These are phyloP conservation scores for Hippopotamyrus pictus DNA, from an alignment of 2,797 vertebrate species.

Conservation along the genomic window DNA sequence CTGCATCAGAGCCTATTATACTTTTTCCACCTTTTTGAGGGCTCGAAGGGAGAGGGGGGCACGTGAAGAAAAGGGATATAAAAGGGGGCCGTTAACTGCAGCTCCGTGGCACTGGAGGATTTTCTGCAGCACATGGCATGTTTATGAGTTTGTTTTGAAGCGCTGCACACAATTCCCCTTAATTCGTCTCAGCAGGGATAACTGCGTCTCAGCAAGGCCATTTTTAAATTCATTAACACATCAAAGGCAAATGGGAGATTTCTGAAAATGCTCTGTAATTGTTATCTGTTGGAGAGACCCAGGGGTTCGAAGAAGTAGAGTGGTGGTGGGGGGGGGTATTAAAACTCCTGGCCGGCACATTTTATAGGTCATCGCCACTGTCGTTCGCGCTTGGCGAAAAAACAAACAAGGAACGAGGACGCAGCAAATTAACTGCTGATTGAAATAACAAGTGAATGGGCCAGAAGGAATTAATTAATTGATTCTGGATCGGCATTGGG, in stretches of 20 bases:
- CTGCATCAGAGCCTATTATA: slow-evolving; percentile 17
- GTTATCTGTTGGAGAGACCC: slow-evolving; percentile 36
- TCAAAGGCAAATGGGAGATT: slow-evolving; percentile 40
- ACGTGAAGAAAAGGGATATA: neutral
- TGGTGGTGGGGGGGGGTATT: neutral
- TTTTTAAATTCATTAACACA: slow-evolving; percentile 59
- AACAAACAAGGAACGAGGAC: neutral
- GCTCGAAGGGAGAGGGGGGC: neutral
- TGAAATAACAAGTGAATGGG: slow-evolving; percentile 2
- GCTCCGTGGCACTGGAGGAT: slow-evolving; percentile 26
- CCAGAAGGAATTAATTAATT: neutral
- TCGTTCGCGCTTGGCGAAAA: neutral
- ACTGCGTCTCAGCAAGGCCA: slow-evolving; percentile 42
- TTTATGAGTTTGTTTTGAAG: slow-evolving; percentile 65
- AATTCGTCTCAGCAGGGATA: slow-evolving; percentile 52
- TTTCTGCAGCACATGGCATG: slow-evolving; percentile 52
- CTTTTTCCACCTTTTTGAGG: neutral
- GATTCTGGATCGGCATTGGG: neutral
- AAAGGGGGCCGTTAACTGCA: slow-evolving; percentile 33
- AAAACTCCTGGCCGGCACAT: neutral
- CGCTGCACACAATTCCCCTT: slow-evolving; percentile 32
- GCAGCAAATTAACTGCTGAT: slow-evolving; percentile 12
- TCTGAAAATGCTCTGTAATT: slow-evolving; percentile 34
- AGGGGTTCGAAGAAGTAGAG: slow-evolving; percentile 15
- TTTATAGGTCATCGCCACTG: slow-evolving; percentile 20